Conservation (phyloP, 2,797 vertebrate genomes). For the Melopsittacus undulatus region DNA sequence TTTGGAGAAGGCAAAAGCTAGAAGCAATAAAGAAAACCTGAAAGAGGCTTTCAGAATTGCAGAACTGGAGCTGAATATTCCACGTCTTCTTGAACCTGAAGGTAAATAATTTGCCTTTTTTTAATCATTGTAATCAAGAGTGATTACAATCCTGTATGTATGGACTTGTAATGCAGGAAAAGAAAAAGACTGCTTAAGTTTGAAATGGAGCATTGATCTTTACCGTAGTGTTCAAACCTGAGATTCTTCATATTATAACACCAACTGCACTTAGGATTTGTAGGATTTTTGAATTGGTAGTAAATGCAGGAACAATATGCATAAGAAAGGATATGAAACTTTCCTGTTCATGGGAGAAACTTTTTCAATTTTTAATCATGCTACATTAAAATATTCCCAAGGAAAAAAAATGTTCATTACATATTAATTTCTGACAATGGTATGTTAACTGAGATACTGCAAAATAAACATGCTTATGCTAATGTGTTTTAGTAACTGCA, state of each 20-base stretch:
- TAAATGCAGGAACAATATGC: not conserved
- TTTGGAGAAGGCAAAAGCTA: constrained; percentile 80
- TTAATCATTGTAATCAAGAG: not conserved
- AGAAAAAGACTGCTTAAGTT: not conserved
- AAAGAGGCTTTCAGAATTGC: constrained; percentile 89
- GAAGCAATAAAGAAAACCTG: constrained; percentile 91
- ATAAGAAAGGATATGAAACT: not conserved
- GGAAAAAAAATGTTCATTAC: not conserved
- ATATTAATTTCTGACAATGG: constrained; percentile 25
- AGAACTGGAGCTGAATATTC: constrained; percentile 88
- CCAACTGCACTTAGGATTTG: not conserved
- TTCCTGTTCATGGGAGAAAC: not conserved
- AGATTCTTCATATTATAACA: not conserved
- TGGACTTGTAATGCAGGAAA: not conserved
- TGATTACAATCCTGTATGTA: not conserved
- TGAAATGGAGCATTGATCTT: not conserved
- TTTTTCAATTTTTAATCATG: not conserved
- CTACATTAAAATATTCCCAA: constrained; percentile 14
- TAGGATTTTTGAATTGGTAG: not conserved
- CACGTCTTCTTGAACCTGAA: constrained; percentile 88
- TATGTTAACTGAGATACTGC: constrained; percentile 8
- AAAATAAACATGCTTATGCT: constrained; percentile 23
- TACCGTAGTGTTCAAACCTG: not conserved
- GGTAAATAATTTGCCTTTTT: constrained; percentile 73
- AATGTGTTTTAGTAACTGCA: constrained; percentile 36